These are phyloP conservation scores for Papilio aristodemus DNA, from an alignment of 1,140 invertebrate species.

Conservation along the genomic window DNA sequence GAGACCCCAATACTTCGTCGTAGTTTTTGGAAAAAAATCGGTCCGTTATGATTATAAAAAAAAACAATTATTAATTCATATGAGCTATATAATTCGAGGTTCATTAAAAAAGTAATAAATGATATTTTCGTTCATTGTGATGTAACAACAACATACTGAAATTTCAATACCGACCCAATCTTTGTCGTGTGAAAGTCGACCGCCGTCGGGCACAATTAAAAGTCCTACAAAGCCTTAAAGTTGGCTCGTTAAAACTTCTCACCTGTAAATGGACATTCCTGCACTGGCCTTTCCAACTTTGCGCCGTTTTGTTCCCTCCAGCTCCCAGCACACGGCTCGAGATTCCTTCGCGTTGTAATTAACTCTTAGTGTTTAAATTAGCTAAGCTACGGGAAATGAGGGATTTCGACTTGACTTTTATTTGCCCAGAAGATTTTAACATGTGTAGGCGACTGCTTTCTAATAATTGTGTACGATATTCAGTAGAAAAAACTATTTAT, in stretches of 20 bases:
- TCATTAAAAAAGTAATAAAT: neutral
- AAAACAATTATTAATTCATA: too few species aligned
- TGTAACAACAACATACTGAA: neutral
- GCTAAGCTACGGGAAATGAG: neutral
- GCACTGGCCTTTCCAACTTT: slow-evolving; percentile 10
- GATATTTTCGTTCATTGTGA: neutral
- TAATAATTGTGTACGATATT: too few species aligned
- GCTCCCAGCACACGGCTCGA: neutral
- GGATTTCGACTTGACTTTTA: neutral
- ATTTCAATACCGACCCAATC: slow-evolving; percentile 8
- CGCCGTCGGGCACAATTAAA: slow-evolving; percentile 60
- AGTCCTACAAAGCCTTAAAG: slow-evolving; percentile 64
- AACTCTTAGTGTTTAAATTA: slow-evolving; percentile 10
- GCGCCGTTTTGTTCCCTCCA: slow-evolving; percentile 7
- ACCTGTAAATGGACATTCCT: slow-evolving; percentile 63
- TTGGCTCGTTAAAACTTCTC: slow-evolving; percentile 72
- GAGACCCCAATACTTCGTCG: too few species aligned
- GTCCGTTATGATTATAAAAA: too few species aligned
- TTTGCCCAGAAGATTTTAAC: neutral
- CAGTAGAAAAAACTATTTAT: too few species aligned
- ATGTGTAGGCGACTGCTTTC: neutral
- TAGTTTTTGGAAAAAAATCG: too few species aligned
- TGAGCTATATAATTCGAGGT: too few species aligned
- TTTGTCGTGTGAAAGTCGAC: slow-evolving; percentile 11
- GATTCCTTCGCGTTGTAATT: slow-evolving; percentile 1